Evolutionary conservation across 2,797 vertebrate species (phyloP).

Genomic region (Tinamus major): DNA sequence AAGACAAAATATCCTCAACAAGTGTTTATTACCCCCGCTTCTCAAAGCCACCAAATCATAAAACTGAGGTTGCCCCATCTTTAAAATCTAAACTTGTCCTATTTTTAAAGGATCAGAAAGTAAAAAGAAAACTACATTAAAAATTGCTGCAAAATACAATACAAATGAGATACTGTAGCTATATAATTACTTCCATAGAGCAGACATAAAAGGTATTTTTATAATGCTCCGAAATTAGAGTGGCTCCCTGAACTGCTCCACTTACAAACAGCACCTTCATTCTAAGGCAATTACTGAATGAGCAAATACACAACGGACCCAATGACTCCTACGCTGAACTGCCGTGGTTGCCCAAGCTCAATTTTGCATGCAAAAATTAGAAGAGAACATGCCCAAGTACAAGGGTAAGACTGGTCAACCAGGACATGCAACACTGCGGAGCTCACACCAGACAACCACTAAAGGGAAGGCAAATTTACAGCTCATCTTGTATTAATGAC

Average conservation of each 20-base stretch:
- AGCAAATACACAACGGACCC: not conserved
- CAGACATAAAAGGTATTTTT: not conserved
- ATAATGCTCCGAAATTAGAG: fast-evolving
- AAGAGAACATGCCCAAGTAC: not conserved
- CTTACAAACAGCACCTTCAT: not conserved
- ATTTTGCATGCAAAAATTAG: not conserved
- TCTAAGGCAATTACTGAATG: not conserved
- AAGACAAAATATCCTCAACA: constrained; percentile 6
- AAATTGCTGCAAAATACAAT: not conserved
- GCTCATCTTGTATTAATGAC: not conserved
- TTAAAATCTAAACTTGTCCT: not conserved
- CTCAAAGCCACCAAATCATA: not conserved
- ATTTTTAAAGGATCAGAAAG: not conserved
- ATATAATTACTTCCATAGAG: not conserved
- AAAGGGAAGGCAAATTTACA: not conserved
- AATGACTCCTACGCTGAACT: not conserved
- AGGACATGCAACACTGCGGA: not conserved
- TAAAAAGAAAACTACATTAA: not conserved
- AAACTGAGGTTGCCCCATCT: not conserved
- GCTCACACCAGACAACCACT: not conserved
- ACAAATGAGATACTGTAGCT: not conserved
- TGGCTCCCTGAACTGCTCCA: not conserved
- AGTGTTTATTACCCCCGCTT: not conserved
- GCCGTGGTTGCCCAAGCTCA: not conserved
- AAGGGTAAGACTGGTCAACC: not conserved